Evolutionary conservation across 2,888 invertebrate species (phyloP).

Genomic region (Pristionchus fissidentatus): DNA sequence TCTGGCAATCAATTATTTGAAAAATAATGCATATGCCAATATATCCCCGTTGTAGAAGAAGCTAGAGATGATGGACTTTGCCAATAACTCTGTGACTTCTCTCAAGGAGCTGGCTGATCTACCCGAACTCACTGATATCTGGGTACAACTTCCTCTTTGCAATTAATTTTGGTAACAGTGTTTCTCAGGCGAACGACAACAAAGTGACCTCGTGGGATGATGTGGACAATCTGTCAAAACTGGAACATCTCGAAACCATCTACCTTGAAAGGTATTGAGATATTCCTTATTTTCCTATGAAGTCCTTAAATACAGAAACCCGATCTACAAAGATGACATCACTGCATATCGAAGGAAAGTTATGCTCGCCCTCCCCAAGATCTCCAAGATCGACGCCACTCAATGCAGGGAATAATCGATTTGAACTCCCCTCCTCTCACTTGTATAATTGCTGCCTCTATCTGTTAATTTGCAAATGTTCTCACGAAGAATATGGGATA

Average conservation of each 20-base stretch:
- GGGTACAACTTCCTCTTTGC: slow-evolving; percentile 82
- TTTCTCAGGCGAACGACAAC: slow-evolving; percentile 89
- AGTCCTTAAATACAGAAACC: slow-evolving; percentile 81
- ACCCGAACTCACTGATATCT: slow-evolving; percentile 89
- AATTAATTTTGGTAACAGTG: background rate
- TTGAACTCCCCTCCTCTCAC: background rate
- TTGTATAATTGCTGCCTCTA: slow-evolving; percentile 3
- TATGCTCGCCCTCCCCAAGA: slow-evolving; percentile 87
- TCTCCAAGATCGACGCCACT: slow-evolving; percentile 93
- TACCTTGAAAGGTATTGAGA: slow-evolving; percentile 84
- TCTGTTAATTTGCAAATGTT: slow-evolving; percentile 19
- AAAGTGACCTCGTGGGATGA: slow-evolving; percentile 88
- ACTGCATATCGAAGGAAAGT: slow-evolving; percentile 82
- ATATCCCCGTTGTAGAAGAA: slow-evolving; percentile 63
- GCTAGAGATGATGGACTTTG: slow-evolving; percentile 90
- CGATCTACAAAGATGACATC: slow-evolving; percentile 76
- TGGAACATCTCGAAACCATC: slow-evolving; percentile 82
- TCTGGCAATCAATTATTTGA: background rate
- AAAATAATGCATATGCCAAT: background rate
- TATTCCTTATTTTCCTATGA: background rate
- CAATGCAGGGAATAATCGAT: slow-evolving; percentile 45
- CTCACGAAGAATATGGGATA: slow-evolving; percentile 3
- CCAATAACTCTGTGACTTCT: slow-evolving; percentile 86
- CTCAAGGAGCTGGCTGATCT: slow-evolving; percentile 88
- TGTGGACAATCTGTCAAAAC: slow-evolving; percentile 82